Evolutionary conservation across 2,113 vertebrate genomes (phyloP).

Genomic region (Empidonax alnorum): DNA sequence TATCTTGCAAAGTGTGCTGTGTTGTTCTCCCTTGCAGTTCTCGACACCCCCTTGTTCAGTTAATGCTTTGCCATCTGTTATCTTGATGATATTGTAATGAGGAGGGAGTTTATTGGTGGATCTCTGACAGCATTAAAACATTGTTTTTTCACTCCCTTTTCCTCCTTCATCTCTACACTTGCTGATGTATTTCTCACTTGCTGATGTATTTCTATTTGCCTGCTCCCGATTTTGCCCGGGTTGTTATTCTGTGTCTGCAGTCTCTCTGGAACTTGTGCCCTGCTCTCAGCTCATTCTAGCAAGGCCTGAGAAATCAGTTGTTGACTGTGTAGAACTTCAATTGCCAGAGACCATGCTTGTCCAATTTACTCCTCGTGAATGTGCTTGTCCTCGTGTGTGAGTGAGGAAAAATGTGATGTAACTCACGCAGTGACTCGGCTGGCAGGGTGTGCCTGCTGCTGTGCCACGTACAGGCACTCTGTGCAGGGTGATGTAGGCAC

Average conservation of each 20-base stretch:
- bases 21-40: constrained; percentile 28
- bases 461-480: fast-evolving
- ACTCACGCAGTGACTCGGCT: not conserved
- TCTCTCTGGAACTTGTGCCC: not conserved
- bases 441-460: not conserved
- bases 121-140: not conserved
- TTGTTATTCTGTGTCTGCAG: not conserved
- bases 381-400: not conserved
- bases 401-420: not conserved
- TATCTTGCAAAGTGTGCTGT: not conserved
- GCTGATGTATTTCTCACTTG: not conserved
- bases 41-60: constrained; percentile 26
- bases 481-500: not conserved
- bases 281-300: not conserved
- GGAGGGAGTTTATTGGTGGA: not conserved
- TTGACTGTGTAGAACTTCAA: not conserved
- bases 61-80: constrained; percentile 67
- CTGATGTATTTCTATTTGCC: not conserved
- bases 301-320: not conserved
- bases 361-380: not conserved
- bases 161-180: not conserved
- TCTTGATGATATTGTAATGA: constrained; percentile 13
- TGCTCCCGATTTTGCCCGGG: not conserved
- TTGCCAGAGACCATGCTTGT: not conserved
- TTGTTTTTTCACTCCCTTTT: too few relatives aligned